Base-by-base conservation (phyloP, 2,797 vertebrate genomes). In the Carapus acus region DNA sequence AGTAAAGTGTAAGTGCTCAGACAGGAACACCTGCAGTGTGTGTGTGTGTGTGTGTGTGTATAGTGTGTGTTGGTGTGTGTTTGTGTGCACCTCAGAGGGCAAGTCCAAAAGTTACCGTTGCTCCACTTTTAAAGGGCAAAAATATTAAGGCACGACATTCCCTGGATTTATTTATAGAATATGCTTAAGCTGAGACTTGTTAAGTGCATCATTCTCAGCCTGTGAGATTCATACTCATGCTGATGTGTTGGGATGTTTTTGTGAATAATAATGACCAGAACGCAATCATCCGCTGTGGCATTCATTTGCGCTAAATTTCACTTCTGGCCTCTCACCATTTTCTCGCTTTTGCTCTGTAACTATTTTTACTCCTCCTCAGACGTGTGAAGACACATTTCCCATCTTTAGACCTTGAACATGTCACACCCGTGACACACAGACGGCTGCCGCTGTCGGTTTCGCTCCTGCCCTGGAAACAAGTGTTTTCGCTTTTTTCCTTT, bases 91-190 rank as follows among this genome's bases (percentile, higher is more conserved):
- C 61, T 77, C 59, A 24, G 62, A 74, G 59, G 47, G 54, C 45
- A 59, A 53, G 54, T 67, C 48, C 72, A 55, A 77, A 66, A 73
- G 54, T 71, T 60, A 43, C 59, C 41, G 52, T 43, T 68, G 69
- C 74, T 77, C 64, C 49, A 71, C 58, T 80, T 76, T 80, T 66
- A 76, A 78, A 78, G 65, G 67, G 61, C 59, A 67, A 74, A n/a
- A 60, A 44, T 34, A 57, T 65, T 43, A 38, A 58, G 37, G 54
- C 73, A 49, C 38, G 62, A 43, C 29, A 37, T n/a, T 69, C 38
- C 52, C 39, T 43, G 62, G 12, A 9, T n/a, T 22, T 74, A 65
- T 71, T 58, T 67, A 73, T 64, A 62, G 57, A 62, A 46, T 41
- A 11, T 52, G 40, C 54, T 62, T 57, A 54, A 73, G 76, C 42